Evolutionary conservation across 2,888 invertebrate genomes (phyloP).

Genomic region (Anarsia innoxiella): DNA sequence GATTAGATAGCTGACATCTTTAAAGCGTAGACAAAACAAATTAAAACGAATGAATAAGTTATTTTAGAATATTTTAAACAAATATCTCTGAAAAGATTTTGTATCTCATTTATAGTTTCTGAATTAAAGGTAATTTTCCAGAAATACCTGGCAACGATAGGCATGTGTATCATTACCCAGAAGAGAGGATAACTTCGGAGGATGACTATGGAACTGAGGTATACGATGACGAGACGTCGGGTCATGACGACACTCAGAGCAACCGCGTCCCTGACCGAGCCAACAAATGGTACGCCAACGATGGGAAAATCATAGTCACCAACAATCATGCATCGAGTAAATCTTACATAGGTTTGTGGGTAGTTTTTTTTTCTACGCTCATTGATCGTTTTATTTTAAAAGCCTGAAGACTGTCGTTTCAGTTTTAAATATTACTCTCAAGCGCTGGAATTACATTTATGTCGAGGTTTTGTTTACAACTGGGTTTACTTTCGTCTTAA

Average conservation of each 20-base stretch:
- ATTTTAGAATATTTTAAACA: too few species aligned
- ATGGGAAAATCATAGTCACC: conserved; percentile 47
- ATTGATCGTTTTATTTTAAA: neutral
- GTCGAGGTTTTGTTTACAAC: too few species aligned
- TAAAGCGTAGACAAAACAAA: conserved; percentile 1
- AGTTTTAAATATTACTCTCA: neutral
- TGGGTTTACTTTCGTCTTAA: too few species aligned
- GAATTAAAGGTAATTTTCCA: conserved; percentile 18
- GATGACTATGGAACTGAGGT: conserved; percentile 61
- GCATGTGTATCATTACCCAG: conserved; percentile 59
- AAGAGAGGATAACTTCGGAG: conserved; percentile 51
- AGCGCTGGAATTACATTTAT: conserved; percentile 6
- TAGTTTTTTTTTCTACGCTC: conserved; percentile 1
- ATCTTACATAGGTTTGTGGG: neutral
- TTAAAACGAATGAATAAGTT: neutral
- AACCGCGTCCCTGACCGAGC: conserved; percentile 67
- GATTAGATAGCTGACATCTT: conserved; percentile 3
- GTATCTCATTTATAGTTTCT: too few species aligned
- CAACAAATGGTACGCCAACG: conserved; percentile 70
- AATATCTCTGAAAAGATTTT: too few species aligned
- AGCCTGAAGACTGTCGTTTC: neutral
- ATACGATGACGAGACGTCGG: conserved; percentile 48
- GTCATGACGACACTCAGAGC: conserved; percentile 40
- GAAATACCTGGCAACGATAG: conserved; percentile 70
- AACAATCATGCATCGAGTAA: conserved; percentile 13